phyloP scores from a whole-genome alignment of 2,113 vertebrate genomes.

The Syrmaticus mikado region DNA sequence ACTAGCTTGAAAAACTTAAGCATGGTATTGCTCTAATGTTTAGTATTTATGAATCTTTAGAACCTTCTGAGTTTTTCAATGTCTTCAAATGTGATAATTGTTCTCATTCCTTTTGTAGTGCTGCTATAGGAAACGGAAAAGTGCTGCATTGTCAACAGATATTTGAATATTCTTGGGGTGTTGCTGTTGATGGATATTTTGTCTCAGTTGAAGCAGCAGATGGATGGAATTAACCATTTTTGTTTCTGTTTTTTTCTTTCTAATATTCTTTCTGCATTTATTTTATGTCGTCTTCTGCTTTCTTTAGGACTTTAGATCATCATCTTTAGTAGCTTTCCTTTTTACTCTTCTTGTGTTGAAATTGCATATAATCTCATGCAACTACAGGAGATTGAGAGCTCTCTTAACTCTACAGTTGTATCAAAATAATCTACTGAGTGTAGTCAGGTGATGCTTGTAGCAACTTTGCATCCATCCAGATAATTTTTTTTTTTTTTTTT shows the following conservation, averaged over 20 bases:
- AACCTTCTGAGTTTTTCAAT: not conserved
- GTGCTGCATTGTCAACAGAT: not conserved
- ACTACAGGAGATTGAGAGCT: not conserved
- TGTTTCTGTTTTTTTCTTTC: no score
- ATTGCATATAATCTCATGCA: not conserved
- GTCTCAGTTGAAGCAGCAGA: not conserved
- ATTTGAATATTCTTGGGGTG: not conserved
- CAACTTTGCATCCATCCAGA: not conserved
- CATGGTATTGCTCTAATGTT: not conserved
- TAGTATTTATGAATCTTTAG: not conserved
- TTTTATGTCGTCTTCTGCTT: not conserved
- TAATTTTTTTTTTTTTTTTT: not conserved
- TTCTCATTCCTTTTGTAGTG: not conserved
- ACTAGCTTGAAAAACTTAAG: not conserved
- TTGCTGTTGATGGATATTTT: not conserved
- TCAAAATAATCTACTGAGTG: not conserved
- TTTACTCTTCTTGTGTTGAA: not conserved
- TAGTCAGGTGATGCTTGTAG: not conserved
- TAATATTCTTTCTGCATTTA: not conserved
- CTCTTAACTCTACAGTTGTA: not conserved
- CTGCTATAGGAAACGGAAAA: not conserved
- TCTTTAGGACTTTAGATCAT: not conserved
- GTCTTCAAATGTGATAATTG: not conserved
- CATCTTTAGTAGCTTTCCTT: not conserved
- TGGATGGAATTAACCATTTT: not conserved